Evolutionary conservation across 1,140 invertebrate genomes (phyloP), one percentile per base, ranked within the genome.

Genomic region (Caenorhabditis briggsae): DNA sequence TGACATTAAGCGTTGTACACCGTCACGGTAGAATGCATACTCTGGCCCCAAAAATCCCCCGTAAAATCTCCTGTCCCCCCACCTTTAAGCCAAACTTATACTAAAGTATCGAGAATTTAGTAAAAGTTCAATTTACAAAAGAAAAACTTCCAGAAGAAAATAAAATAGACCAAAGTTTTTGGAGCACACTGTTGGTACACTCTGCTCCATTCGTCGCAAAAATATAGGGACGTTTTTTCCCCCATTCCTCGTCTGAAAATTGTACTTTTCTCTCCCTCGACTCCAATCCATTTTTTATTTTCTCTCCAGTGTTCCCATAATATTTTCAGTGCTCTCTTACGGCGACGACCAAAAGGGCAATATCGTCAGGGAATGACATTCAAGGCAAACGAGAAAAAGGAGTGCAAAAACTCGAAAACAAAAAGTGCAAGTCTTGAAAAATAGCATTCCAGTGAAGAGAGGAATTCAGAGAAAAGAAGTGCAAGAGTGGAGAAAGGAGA

Each of bases 351-450:
- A 53, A 78, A 78, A 78, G 70, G 46, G 50, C 70, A 50, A 9
- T 48, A 48, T 78, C 70, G 70, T 78, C 46, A 78, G 20, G 25
- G 70, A 25, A 78, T 78, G 70, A 46, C 70, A 78, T 48, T 50
- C 70, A 78, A 41, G 41, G 12, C 43, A 48, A n/a, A 43, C 64
- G 61, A 41, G 5, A 14, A 20, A 14, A 14, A 46, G n/a, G 46
- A n/a, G 46, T n/a, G 18, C 64, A 70, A 78, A 78, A 78, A 78
- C 70, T 78, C 70, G 70, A 78, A 78, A 78, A 78, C 70, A 78
- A 78, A 70, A 78, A 78, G 70, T 78, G 70, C 70, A 78, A 78
- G 20, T 2, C 12, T 2, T 78, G 12, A 9, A 11, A n/a, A 74
- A 78, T 12, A 43, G 41, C 23, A 46, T 33, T 46, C 12, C n/a